Percentiles rank a stretch among this genome's conserved stretches.
These are phyloP conservation scores for Drosophila algonquin DNA, from an alignment of 2,888 invertebrate genomes.

Conservation along the genomic window DNA sequence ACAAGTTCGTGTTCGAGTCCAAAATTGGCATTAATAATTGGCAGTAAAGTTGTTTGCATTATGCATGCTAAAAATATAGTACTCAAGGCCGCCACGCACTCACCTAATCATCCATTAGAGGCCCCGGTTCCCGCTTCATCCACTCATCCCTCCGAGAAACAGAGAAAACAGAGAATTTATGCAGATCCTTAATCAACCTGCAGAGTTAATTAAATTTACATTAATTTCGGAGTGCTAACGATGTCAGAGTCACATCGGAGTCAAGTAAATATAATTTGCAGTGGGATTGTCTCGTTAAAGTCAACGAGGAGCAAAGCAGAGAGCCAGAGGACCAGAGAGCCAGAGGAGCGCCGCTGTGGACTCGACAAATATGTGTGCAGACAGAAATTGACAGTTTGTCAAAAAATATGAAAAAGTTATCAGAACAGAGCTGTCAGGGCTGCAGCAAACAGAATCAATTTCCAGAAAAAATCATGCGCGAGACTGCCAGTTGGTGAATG, in stretches of 20 bases:
- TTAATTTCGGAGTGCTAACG: slow-evolving; percentile 41
- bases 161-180: too few relatives aligned
- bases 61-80: slow-evolving; percentile 53
- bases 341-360: slow-evolving; percentile 24
- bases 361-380: slow-evolving; percentile 54
- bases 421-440: slow-evolving; percentile 23
- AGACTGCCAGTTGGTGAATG: slow-evolving; percentile 17
- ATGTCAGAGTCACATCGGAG: slow-evolving; percentile 16
- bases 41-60: slow-evolving; percentile 49
- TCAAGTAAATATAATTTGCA: slow-evolving; percentile 48
- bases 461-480: neutral
- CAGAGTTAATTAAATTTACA: slow-evolving; percentile 64
- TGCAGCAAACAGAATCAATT: slow-evolving; percentile 39
- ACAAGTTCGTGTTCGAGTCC: slow-evolving; percentile 37
- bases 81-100: slow-evolving; percentile 49
- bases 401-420: slow-evolving; percentile 25
- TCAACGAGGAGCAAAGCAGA: slow-evolving; percentile 20
- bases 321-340: neutral
- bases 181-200: slow-evolving; percentile 15
- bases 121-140: neutral
- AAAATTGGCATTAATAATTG: slow-evolving; percentile 63
- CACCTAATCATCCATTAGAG: neutral
- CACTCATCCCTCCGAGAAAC: too few relatives aligned
- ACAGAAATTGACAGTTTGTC: slow-evolving; percentile 37
- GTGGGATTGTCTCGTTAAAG: slow-evolving; percentile 49